Base-by-base conservation (phyloP, 2,888 invertebrate species). In the Eupithecia centaureata region DNA sequence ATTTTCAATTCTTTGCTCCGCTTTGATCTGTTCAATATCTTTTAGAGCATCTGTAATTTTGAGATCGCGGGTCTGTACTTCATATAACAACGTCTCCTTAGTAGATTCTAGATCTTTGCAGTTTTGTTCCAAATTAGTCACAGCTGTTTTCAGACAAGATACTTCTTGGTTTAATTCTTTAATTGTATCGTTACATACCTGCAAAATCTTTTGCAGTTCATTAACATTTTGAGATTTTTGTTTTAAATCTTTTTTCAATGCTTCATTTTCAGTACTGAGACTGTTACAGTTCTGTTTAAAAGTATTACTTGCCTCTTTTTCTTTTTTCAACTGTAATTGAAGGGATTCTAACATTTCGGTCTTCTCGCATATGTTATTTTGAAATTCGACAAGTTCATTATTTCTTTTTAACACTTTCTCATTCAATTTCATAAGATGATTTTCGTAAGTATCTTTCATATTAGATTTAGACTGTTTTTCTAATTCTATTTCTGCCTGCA, bases 381-480 rank as follows among this genome's bases (percentile, higher is more conserved):
- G 91, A 65, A 90, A 70, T 74, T 91, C 90, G 38, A 91, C 88
- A 8, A 91, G 75, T 78, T 91, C 91, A 79, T 91, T 90, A 72
- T 90, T 91, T 71, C 90, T 85, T 67, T 91, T 91, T 15, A 88
- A 74, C 5, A 91, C 82, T 74, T 91, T 91, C 77, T 90, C 91
- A 72, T 91, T 91, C 5, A 91, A 73, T 63, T 87, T 88, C 89
- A 91, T 90, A 42, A 89, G 76, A 62, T 86, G 83, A 72, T 79
- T 87, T 57, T 91, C 90, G 72, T 86, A 90, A 33, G 86, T 81
- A 5, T 90, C 90, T 70, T 82, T 87, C 77, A 90, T 82, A 67
- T 80, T 86, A 1, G 79, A 70, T 75, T 86, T 89, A 2, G 82
- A 77, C 32, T 80, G 78, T 73, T 82, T 89, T 73, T 91, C 92